Evolutionary conservation across 1,140 invertebrate species (phyloP).

Genomic region (Chironomus tepperi): DNA sequence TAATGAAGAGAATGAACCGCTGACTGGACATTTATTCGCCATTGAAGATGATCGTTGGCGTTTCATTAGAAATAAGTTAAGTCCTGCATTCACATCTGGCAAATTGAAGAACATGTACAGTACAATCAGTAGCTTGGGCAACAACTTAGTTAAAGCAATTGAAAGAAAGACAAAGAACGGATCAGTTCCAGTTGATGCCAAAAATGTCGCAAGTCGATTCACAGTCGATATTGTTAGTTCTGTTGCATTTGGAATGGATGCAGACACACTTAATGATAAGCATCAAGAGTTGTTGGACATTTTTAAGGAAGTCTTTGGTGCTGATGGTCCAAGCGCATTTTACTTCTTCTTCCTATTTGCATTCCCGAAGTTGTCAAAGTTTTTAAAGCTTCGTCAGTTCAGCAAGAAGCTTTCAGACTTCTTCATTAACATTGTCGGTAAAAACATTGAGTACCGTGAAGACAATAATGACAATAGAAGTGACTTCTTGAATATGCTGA

Average conservation of each 20-base stretch:
- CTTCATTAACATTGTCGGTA: slow-evolving; percentile 43
- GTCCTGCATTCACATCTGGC: slow-evolving; percentile 48
- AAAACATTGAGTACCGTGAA: slow-evolving; percentile 44
- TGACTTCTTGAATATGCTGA: slow-evolving; percentile 27
- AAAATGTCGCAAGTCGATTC: slow-evolving; percentile 42
- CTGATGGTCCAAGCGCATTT: not conserved
- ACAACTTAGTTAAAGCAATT: slow-evolving; percentile 32
- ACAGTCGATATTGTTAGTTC: slow-evolving; percentile 47
- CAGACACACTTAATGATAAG: slow-evolving; percentile 27
- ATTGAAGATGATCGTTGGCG: slow-evolving; percentile 45
- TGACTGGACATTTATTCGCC: slow-evolving; percentile 37
- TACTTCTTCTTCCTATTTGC: not conserved
- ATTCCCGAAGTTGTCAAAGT: slow-evolving; percentile 27
- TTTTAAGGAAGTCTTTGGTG: not conserved
- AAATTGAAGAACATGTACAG: slow-evolving; percentile 51
- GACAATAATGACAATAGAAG: slow-evolving; percentile 34
- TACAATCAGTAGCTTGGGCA: slow-evolving; percentile 38
- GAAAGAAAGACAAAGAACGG: slow-evolving; percentile 27
- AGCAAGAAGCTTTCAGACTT: slow-evolving; percentile 40
- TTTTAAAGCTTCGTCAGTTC: slow-evolving; percentile 36
- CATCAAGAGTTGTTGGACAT: not conserved
- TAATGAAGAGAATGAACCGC: slow-evolving; percentile 1
- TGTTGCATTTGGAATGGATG: slow-evolving; percentile 47
- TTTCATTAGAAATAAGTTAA: slow-evolving; percentile 45
- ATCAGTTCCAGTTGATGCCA: slow-evolving; percentile 35